Conservation (phyloP, 2,797 vertebrate species). For the Microcaecilia unicolor region DNA sequence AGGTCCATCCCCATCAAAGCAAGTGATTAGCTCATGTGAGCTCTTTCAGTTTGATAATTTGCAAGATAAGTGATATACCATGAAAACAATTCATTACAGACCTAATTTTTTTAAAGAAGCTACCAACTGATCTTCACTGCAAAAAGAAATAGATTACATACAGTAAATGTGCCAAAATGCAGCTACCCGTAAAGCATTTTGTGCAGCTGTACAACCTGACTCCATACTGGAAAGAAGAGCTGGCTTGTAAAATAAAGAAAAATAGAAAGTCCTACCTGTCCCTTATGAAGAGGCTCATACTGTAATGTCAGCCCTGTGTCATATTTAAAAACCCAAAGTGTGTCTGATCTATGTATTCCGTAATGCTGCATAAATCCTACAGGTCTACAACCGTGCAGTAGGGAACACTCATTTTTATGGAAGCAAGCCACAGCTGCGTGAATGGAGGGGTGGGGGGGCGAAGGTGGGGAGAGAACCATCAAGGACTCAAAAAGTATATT, state of each 20-base stretch:
- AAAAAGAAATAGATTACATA: not conserved
- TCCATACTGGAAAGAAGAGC: not conserved
- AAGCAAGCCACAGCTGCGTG: not conserved
- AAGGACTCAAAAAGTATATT: conserved; percentile 23
- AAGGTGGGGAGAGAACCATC: not conserved
- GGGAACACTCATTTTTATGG: not conserved
- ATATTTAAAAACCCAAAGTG: rapidly evolving
- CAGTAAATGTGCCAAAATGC: not conserved
- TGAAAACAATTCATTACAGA: too few relatives aligned
- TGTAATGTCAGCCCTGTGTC: not conserved
- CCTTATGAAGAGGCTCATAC: not conserved
- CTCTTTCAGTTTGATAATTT: too few relatives aligned
- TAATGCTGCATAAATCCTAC: not conserved
- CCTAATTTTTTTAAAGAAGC: too few relatives aligned
- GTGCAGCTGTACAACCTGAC: not conserved
- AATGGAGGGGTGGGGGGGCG: not conserved
- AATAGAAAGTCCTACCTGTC: not conserved
- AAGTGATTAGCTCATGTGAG: too few relatives aligned
- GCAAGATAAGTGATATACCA: too few relatives aligned
- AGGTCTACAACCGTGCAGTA: not conserved
- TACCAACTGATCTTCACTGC: not conserved
- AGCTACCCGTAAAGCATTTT: not conserved
- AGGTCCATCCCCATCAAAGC: too few relatives aligned
- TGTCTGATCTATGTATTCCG: not conserved
- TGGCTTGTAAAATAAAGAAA: not conserved